Percentiles rank a stretch among this genome's conserved stretches.
Evolutionary conservation across 2,113 vertebrate species (phyloP).

Genomic region (Callionymus lyra): DNA sequence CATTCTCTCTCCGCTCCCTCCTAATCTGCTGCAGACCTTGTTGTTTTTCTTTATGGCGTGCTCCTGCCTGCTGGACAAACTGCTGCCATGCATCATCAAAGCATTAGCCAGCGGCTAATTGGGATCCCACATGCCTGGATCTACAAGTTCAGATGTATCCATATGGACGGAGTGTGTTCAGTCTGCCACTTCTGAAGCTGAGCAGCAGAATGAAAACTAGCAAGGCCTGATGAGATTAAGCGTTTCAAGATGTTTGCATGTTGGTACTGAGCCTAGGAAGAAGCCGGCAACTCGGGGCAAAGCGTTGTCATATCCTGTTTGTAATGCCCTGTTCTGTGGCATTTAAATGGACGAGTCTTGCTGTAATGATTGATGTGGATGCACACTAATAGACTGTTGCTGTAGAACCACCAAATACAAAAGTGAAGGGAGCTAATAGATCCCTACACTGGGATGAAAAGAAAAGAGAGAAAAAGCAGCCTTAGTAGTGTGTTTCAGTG

Average conservation of each 20-base stretch:
- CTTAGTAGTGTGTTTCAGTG: too few relatives aligned
- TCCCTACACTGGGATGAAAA: background rate
- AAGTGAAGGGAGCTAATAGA: background rate
- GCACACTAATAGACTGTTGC: constrained; percentile 14
- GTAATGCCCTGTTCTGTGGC: constrained; percentile 2
- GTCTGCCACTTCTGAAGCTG: constrained; percentile 54
- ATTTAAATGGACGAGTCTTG: background rate
- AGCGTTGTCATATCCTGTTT: constrained; percentile 45
- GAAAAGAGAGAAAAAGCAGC: background rate
- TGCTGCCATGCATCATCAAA: constrained; percentile 34
- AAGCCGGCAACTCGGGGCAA: constrained; percentile 20
- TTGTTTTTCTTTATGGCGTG: constrained; percentile 9
- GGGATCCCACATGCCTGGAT: constrained; percentile 36
- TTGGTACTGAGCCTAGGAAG: constrained; percentile 36
- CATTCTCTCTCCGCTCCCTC: too few relatives aligned
- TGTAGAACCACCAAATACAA: too few relatives aligned
- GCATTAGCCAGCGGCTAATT: constrained; percentile 34
- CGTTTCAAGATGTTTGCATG: constrained; percentile 62
- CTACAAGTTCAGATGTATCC: constrained; percentile 37
- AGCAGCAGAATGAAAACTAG: constrained; percentile 33
- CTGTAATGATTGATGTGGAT: background rate
- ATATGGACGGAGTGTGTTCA: constrained; percentile 48
- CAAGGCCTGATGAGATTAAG: constrained; percentile 61
- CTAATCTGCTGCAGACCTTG: constrained; percentile 22
- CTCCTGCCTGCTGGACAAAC: constrained; percentile 7